Evolutionary conservation across 2,888 invertebrate genomes (phyloP), one percentile per base, ranked within the genome.

Genomic region (Spodoptera picta): DNA sequence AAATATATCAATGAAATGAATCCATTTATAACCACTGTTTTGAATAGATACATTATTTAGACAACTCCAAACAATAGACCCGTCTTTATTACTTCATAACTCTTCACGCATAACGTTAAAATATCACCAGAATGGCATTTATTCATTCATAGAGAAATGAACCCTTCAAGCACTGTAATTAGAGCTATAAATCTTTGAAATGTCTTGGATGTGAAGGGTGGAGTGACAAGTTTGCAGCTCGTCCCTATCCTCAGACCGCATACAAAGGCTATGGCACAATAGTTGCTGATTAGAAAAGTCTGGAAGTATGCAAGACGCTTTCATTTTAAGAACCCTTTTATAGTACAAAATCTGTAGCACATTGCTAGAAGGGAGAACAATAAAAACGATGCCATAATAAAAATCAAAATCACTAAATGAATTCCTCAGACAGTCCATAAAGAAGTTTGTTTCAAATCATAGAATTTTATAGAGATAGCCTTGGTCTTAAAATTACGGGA

Each of bases 231-330:
- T 19, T 19, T 1, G n/a, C 51, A 52, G 64, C 41, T 49, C 64
- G 53, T 42, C 31, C 53, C 42, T 43, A 45, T 43, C 54, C 43
- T 36, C n/a, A 55, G 12, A 65, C 43, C 43, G 14, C 2, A 36
- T 36, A 72, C 46, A 72, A 72, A 14, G 9, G 41, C 11, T 24
- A 53, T 27, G 9, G 9, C 41, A 72, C 46, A 72, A 65, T 55
- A 67, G 72, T 11, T 9, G 12, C 7, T 66, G 19, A 65, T 65
- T 50, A 41, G 42, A 42, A 24, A 62, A 50, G 36, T 50, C 49
- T 46, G 27, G 10, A 24, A 44, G 47, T 46, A 50, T 51, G 5
- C 36, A 36, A 11, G 6, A 7, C 12, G 12, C 11, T 47, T 36
- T 36, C 7, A 36, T 36, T 47, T 24, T 6, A 24, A 27, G 9